phyloP scores from a whole-genome alignment of 2,888 invertebrate genomes.

The Lobophora halterata region DNA sequence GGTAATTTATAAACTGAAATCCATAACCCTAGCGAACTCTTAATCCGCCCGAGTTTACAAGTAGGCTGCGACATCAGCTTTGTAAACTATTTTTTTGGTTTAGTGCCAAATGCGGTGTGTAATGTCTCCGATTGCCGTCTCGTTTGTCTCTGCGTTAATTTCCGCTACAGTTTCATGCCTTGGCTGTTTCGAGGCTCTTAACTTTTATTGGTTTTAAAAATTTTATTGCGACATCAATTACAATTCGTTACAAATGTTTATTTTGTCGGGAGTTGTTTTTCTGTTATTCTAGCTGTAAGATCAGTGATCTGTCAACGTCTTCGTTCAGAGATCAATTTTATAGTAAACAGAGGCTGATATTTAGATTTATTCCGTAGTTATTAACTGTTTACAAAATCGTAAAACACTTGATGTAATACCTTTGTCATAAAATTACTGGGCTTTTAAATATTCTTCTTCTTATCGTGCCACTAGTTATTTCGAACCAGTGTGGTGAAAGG shows the following conservation, averaged over 20 bases:
- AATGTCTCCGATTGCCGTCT: conserved; percentile 18
- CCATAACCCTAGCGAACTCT: conserved; percentile 8
- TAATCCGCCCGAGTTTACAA: conserved; percentile 10
- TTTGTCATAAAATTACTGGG: too few relatives aligned
- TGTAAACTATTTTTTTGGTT: conserved; percentile 27
- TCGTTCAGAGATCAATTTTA: too few relatives aligned
- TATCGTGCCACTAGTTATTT: too few relatives aligned
- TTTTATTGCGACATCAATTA: not conserved
- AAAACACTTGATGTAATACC: too few relatives aligned
- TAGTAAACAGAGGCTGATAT: too few relatives aligned
- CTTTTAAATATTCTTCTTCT: too few relatives aligned
- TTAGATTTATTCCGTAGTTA: too few relatives aligned
- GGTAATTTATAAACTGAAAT: not conserved
- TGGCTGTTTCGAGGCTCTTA: not conserved
- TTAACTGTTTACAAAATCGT: not conserved
- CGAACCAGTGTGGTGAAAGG: too few relatives aligned
- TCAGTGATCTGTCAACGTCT: not conserved
- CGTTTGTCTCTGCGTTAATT: conserved; percentile 19
- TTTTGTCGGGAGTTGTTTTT: not conserved
- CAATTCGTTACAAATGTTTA: not conserved
- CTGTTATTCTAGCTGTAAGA: not conserved
- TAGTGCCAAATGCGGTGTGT: conserved; percentile 31
- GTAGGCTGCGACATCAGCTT: conserved; percentile 12
- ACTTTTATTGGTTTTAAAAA: conserved; percentile 7
- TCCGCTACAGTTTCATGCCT: conserved; percentile 14